phyloP scores from a whole-genome alignment of 1,140 invertebrate genomes.

The Lasioglossum albipes region DNA sequence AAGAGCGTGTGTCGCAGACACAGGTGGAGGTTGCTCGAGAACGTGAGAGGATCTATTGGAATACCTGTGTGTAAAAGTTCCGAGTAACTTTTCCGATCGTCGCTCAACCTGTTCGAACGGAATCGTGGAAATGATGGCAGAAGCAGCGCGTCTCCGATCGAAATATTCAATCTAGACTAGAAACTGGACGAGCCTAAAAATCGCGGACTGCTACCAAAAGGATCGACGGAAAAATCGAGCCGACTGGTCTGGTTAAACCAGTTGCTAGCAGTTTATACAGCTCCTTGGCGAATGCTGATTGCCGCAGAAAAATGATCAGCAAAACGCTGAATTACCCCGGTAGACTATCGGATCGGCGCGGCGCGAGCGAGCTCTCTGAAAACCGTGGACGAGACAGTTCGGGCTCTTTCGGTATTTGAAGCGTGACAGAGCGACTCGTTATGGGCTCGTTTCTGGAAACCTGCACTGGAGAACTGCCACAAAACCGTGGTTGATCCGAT shows the following conservation, averaged over 20 bases:
- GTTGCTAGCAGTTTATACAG: slow-evolving; percentile 17
- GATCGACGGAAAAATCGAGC: slow-evolving; percentile 45
- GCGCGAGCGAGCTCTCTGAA: too few species aligned
- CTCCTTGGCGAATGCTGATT: slow-evolving; percentile 9
- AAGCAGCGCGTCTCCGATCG: slow-evolving; percentile 22
- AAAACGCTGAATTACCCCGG: slow-evolving; percentile 22
- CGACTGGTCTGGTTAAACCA: slow-evolving; percentile 55
- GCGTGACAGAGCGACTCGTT: background rate
- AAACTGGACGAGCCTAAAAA: slow-evolving; percentile 52
- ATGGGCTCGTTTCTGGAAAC: slow-evolving; percentile 6
- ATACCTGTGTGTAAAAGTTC: too few species aligned
- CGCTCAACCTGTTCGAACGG: slow-evolving; percentile 3
- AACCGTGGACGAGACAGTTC: background rate
- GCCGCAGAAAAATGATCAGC: slow-evolving; percentile 8
- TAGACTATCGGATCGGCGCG: background rate
- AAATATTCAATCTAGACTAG: slow-evolving; percentile 33
- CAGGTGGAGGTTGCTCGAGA: background rate
- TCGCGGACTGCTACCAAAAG: slow-evolving; percentile 38
- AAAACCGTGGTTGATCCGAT: background rate
- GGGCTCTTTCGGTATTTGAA: background rate
- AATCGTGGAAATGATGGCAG: background rate
- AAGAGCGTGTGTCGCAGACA: too few species aligned
- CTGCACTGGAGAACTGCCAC: slow-evolving; percentile 8
- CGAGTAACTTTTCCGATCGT: background rate
- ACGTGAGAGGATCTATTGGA: background rate